Conservation (phyloP, 1,140 invertebrate species). For the Lordiphosa collinella region DNA sequence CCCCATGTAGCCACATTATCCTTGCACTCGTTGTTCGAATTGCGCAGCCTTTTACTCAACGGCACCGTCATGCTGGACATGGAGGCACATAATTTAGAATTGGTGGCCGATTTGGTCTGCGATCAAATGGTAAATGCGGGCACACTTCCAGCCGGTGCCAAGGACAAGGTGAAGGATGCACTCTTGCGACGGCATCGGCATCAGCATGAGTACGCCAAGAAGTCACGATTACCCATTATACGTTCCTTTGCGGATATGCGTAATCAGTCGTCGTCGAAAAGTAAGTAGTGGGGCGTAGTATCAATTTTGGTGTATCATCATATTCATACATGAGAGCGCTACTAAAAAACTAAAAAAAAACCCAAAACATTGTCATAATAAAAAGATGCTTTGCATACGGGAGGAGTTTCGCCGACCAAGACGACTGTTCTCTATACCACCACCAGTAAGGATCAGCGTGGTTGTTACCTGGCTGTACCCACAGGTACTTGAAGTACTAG, state of each 20-base stretch:
- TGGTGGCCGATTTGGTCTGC: conserved; percentile 93
- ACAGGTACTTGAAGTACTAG: conserved; percentile 74
- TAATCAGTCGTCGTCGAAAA: conserved; percentile 97
- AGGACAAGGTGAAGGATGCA: conserved; percentile 92
- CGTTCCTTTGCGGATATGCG: conserved; percentile 97
- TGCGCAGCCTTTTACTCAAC: conserved; percentile 92
- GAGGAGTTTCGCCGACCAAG: conserved; percentile 74
- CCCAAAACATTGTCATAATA: conserved; percentile 26
- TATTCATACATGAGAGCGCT: too few relatives aligned
- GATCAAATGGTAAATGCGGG: conserved; percentile 94
- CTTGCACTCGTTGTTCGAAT: conserved; percentile 93
- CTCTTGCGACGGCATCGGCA: conserved; percentile 95
- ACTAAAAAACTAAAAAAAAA: background rate
- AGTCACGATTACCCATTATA: conserved; percentile 95
- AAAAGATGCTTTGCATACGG: conserved; percentile 65
- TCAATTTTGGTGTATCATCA: background rate
- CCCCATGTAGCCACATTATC: conserved; percentile 96
- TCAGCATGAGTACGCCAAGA: conserved; percentile 91
- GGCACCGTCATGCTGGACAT: conserved; percentile 95
- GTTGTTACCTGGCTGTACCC: conserved; percentile 89
- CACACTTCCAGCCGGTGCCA: conserved; percentile 86
- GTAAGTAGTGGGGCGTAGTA: conserved; percentile 84
- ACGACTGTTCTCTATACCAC: conserved; percentile 83
- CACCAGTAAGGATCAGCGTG: conserved; percentile 84
- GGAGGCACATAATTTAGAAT: conserved; percentile 90